Conservation (phyloP, 2,113 vertebrate genomes). For the Fregetta grallaria region DNA sequence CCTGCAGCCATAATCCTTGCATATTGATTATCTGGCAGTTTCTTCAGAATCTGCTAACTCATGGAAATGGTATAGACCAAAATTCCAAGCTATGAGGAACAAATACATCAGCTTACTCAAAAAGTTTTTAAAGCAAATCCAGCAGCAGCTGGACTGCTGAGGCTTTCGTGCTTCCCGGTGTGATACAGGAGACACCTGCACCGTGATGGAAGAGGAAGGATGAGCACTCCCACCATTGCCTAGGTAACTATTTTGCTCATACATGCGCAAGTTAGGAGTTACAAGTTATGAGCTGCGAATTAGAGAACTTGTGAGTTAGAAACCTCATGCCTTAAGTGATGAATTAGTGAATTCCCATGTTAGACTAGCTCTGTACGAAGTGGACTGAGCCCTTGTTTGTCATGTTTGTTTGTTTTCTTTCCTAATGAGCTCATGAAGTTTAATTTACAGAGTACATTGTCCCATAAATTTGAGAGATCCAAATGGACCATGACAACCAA, state of each 20-base stretch:
- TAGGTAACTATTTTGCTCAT: neutral
- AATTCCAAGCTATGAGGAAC: neutral
- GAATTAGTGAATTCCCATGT: neutral
- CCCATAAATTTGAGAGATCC: neutral
- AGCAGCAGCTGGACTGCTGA: neutral
- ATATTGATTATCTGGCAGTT: neutral
- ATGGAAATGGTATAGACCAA: neutral
- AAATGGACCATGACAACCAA: neutral
- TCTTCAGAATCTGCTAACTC: neutral
- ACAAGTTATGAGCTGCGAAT: neutral
- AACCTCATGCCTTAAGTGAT: neutral
- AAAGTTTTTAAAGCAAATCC: neutral
- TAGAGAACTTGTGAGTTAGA: neutral
- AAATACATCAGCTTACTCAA: neutral
- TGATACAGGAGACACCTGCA: neutral
- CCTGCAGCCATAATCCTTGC: neutral
- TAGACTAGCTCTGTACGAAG: neutral
- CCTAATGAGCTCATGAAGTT: neutral
- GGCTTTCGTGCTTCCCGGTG: accelerated
- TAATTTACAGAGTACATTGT: neutral
- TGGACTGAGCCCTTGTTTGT: neutral
- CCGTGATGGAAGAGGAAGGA: neutral
- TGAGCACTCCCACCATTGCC: neutral
- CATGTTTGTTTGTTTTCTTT: neutral
- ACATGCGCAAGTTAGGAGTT: neutral